Evolutionary conservation across 2,113 vertebrate genomes (phyloP).

Genomic region (chimpanzee (Pan troglodytes)): NHGRI_mPanTro3-v2.1_pri NC_086015.1:34785501-34786000

Average conservation of each 20-base stretch:
- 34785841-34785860: background rate
- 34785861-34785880: background rate
- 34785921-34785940: background rate
- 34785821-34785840: background rate
- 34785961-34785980: background rate
- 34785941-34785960: background rate
- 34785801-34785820: fast-evolving
- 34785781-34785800: fast-evolving
- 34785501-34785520: conserved; percentile 63
- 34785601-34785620: background rate
- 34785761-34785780: background rate
- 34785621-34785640: conserved; percentile 49
- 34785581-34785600: conserved; percentile 33
- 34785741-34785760: background rate
- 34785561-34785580: conserved; percentile 42
- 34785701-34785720: background rate
- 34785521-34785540: conserved; percentile 50
- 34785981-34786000: background rate
- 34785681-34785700: background rate
- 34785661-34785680: background rate
- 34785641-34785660: conserved; percentile 46
- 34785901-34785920: background rate
- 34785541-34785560: conserved; percentile 50
- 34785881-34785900: background rate
- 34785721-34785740: background rate